A percentile compares a stretch with the other conserved stretches of the same genome.
phyloP scores from a whole-genome alignment of 2,888 invertebrate genomes.

The Dynastes hyllus region DNA sequence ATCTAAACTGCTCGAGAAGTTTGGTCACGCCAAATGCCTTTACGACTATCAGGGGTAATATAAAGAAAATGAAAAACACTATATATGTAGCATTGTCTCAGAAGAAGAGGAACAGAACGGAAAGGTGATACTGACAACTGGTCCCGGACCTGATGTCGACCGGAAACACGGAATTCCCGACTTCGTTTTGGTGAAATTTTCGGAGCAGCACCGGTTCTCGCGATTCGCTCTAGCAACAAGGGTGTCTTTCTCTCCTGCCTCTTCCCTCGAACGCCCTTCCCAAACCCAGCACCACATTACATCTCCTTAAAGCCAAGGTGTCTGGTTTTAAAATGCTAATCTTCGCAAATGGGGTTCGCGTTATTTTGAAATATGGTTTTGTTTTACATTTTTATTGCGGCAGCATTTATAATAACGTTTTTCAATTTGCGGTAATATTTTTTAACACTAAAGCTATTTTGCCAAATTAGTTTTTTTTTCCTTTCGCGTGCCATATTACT shows the following conservation, averaged over 20 bases:
- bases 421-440: conserved; percentile 66
- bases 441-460: conserved; percentile 50
- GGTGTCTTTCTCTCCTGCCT: conserved; percentile 28
- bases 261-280: conserved; percentile 46
- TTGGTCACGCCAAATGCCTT: conserved; percentile 92
- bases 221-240: conserved; percentile 61
- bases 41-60: conserved; percentile 89
- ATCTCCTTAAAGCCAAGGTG: conserved; percentile 71
- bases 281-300: conserved; percentile 66
- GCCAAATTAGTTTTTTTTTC: conserved; percentile 46
- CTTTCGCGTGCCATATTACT: conserved; percentile 21
- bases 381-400: conserved; percentile 73
- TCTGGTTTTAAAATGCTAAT: conserved; percentile 73
- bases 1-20: conserved; percentile 74
- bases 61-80: conserved; percentile 93
- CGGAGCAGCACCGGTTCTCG: conserved; percentile 55
- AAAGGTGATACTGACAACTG: conserved; percentile 70
- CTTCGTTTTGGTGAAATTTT: conserved; percentile 56
- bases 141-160: conserved; percentile 66
- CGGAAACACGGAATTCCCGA: conserved; percentile 62
- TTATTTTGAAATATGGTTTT: conserved; percentile 72
- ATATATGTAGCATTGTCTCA: conserved; percentile 70
- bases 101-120: conserved; percentile 52
- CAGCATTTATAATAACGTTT: conserved; percentile 72
- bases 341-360: conserved; percentile 72